Evolutionary conservation across 2,888 invertebrate genomes (phyloP).

Genomic region (Rugalucina vietnamica): DNA sequence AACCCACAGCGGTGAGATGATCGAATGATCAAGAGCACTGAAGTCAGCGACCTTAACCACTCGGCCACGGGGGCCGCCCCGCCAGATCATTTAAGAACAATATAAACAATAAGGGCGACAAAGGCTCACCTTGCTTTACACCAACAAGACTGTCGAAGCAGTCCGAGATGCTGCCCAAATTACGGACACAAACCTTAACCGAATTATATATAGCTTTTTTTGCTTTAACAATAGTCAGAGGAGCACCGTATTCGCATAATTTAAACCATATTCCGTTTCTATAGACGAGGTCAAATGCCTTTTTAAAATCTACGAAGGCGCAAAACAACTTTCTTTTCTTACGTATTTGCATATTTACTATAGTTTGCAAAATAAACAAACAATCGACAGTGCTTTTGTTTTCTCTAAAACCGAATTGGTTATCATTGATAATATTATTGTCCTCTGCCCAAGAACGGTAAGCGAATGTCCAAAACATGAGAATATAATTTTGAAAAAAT

Average conservation of each 20-base stretch:
- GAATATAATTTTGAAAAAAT: slow-evolving; percentile 23
- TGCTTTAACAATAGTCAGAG: slow-evolving; percentile 14
- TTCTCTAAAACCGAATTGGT: slow-evolving; percentile 26
- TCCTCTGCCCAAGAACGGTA: slow-evolving; percentile 8
- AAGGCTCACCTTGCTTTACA: slow-evolving; percentile 24
- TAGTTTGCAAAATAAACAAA: slow-evolving; percentile 1
- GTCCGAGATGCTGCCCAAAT: neutral
- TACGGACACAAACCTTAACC: neutral
- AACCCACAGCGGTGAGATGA: too few species aligned
- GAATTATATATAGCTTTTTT: slow-evolving; percentile 13
- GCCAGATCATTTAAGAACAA: slow-evolving; percentile 22
- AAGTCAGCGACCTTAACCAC: too few species aligned
- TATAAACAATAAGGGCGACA: slow-evolving; percentile 27
- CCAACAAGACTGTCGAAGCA: slow-evolving; percentile 20
- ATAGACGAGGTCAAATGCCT: slow-evolving; percentile 26
- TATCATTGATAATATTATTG: neutral
- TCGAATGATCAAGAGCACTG: too few species aligned
- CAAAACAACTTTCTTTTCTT: slow-evolving; percentile 9
- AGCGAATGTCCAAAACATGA: neutral
- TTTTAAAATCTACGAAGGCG: slow-evolving; percentile 29
- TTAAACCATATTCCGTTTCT: slow-evolving; percentile 24
- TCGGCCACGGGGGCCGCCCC: too few species aligned
- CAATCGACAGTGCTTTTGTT: slow-evolving; percentile 14
- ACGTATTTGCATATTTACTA: neutral
- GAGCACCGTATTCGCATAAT: neutral